Evolutionary conservation across 1,140 invertebrate species (phyloP).

Genomic region (Palaemon carinicauda): DNA sequence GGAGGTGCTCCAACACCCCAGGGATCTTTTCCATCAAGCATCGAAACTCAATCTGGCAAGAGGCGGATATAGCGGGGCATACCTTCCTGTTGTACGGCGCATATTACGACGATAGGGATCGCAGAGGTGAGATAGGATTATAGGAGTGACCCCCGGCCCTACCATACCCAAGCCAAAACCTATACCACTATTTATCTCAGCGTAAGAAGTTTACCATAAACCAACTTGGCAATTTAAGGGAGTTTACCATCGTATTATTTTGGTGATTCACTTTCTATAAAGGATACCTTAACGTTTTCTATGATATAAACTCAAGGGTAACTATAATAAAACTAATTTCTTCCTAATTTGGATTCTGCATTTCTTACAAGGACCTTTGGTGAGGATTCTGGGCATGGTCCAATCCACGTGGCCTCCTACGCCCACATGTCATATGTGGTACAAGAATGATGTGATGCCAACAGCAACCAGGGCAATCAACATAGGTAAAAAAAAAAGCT

Average conservation of each 20-base stretch:
- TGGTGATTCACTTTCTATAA: background rate
- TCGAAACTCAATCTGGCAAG: conserved; percentile 13
- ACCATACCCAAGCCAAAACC: too few relatives aligned
- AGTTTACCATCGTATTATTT: too few relatives aligned
- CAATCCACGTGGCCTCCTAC: background rate
- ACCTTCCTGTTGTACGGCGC: conserved; percentile 11
- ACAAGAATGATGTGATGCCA: background rate
- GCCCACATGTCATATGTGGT: conserved; percentile 36
- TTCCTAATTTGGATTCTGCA: too few relatives aligned
- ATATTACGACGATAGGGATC: conserved; percentile 9
- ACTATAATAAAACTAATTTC: too few relatives aligned
- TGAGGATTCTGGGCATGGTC: conserved; percentile 24
- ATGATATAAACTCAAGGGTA: too few relatives aligned
- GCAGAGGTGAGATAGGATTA: too few relatives aligned
- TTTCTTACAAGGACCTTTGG: background rate
- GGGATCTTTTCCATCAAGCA: conserved; percentile 29
- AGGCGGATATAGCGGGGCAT: background rate
- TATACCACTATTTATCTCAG: too few relatives aligned
- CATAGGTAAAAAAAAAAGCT: background rate
- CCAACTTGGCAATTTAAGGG: too few relatives aligned
- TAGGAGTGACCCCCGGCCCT: too few relatives aligned
- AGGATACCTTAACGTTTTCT: background rate
- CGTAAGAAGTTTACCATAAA: too few relatives aligned
- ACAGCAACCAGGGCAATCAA: conserved; percentile 5
- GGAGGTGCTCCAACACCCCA: background rate